phyloP scores from a whole-genome alignment of 2,888 invertebrate species.

The Carterocephalus palaemon region DNA sequence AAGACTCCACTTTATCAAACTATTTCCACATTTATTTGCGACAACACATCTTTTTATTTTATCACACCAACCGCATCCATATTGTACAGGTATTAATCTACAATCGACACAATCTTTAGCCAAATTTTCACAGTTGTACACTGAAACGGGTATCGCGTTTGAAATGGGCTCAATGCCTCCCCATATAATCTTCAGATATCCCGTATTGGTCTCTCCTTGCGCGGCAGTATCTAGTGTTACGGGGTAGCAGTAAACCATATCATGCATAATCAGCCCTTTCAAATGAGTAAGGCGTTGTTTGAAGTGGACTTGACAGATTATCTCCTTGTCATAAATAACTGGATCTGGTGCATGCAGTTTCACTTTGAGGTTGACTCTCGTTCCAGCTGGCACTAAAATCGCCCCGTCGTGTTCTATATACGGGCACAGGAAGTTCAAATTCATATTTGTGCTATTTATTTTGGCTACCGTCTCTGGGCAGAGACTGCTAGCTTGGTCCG shows the following conservation, averaged over 20 bases:
- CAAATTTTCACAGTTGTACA: conserved; percentile 41
- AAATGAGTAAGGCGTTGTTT: conserved; percentile 35
- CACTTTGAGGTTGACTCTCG: conserved; percentile 38
- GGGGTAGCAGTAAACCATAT: conserved; percentile 41
- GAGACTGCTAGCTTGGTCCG: conserved; percentile 32
- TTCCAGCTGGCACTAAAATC: conserved; percentile 38
- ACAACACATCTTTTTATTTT: conserved; percentile 28
- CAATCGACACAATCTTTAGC: conserved; percentile 31
- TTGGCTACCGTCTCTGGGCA: conserved; percentile 34
- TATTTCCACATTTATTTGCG: conserved; percentile 32
- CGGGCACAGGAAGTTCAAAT: conserved; percentile 35
- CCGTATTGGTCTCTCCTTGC: conserved; percentile 31
- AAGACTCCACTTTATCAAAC: conserved; percentile 35
- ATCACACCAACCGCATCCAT: conserved; percentile 34
- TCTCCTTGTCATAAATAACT: conserved; percentile 39
- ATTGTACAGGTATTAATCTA: conserved; percentile 26
- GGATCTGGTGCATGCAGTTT: conserved; percentile 42
- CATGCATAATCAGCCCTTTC: conserved; percentile 39
- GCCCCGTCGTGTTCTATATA: conserved; percentile 38
- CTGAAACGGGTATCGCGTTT: conserved; percentile 37
- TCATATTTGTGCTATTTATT: conserved; percentile 16
- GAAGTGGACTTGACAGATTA: conserved; percentile 41
- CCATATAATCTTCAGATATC: conserved; percentile 37
- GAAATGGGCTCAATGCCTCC: conserved; percentile 42
- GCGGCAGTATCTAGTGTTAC: conserved; percentile 29